Evolutionary conservation across 2,888 invertebrate genomes (phyloP).

Genomic region (Epinotia demarniana): DNA sequence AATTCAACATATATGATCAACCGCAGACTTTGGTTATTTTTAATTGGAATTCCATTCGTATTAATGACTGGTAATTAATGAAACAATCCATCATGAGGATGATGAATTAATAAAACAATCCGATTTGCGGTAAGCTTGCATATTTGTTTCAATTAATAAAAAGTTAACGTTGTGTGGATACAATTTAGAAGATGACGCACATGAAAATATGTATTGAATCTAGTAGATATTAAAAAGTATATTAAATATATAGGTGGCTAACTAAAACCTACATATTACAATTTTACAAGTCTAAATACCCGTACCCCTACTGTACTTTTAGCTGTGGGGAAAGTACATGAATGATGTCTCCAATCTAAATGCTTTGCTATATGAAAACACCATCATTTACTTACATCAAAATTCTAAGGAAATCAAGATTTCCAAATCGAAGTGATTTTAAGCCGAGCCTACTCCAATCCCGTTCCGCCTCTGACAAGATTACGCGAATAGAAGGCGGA

Average conservation of each 20-base stretch:
- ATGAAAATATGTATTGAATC: no score
- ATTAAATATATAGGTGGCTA: no score
- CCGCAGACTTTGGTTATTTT: slow-evolving; percentile 3
- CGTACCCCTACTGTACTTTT: no score
- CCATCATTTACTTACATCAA: no score
- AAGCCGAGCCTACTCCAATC: slow-evolving; percentile 8
- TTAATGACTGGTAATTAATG: slow-evolving; percentile 1
- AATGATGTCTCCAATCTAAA: neutral
- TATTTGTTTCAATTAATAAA: no score
- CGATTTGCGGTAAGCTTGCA: neutral
- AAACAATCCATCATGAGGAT: no score
- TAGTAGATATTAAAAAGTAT: no score
- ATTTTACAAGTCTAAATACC: no score
- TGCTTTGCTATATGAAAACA: neutral
- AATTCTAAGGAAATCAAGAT: neutral
- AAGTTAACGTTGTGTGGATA: no score
- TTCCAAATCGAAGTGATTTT: neutral
- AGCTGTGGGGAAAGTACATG: neutral
- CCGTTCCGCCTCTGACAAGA: slow-evolving; percentile 31
- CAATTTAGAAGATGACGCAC: no score
- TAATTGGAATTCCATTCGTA: neutral
- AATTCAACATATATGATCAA: neutral
- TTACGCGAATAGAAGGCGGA: slow-evolving; percentile 33
- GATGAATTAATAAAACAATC: slow-evolving; percentile 2
- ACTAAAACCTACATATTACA: no score